Base-by-base conservation (phyloP, 2,797 vertebrate genomes). In the Tympanoctomys barrerae region DNA sequence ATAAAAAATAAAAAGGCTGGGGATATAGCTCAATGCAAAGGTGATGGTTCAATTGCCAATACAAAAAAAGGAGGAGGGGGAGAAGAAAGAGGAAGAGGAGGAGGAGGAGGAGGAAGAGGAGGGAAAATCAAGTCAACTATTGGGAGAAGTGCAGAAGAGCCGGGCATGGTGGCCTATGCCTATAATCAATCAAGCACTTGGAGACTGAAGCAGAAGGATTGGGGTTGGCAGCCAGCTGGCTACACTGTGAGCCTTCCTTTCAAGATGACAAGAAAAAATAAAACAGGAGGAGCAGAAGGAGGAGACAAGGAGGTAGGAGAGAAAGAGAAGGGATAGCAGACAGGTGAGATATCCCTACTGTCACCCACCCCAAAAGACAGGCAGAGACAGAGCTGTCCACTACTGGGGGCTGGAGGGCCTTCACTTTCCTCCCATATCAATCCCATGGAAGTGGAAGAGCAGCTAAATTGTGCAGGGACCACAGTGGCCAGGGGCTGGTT, bases 381-480 rank as follows among this genome's bases (percentile, higher is more conserved):
- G 33, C 16, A 54, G 80, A 9, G 8, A 78, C 46, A 21, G 90
- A 62, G 31, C 66, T 26, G 80, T 24, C 7, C 19, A 18, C 14
- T 7, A 11, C 46, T 16, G 1, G 1, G 1, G 28, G 61, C 24
- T 1, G 9, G 14, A 46, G 39, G 28, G 49, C 61, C 28, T n/a
- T 46, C 61, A 79, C 39, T 8, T 39, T 64, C 59, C 52, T 49
- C 54, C 10, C 0, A 1, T 31, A 7, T 91, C 83, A 46, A 9
- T 4, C 71, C 80, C 7, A 18, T 2, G 36, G 36, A 26, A 54
- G 49, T 4, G 39, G 78, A 59, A 42, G 39, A 42, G 42, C 22
- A 16, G 28, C 46, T 10, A 3, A 10, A n/a, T 2, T 1, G 18
- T 2, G n/a, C 24, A 10, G 14, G 49, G 49, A 24, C 21, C 39